Base-by-base conservation (phyloP, 2,113 vertebrate species). In the Porphyrio hochstetteri region DNA sequence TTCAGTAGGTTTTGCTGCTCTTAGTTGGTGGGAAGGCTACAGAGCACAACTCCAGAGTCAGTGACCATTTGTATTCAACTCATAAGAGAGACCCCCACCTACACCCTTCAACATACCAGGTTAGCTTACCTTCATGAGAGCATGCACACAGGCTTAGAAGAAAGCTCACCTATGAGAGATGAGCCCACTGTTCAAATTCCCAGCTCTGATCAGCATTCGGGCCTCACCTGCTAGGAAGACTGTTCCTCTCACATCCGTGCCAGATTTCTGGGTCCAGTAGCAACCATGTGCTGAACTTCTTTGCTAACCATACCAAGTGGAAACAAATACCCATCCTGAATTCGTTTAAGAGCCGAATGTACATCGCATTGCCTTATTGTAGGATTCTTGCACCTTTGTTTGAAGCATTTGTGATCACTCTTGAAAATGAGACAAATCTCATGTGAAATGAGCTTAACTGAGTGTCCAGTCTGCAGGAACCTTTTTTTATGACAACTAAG, bases 351-450 rank as follows among this genome's bases (percentile, higher is more conserved):
- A 23, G 2, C 19, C 88, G 28, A 70, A 31, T 40, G 55, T 70
- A 40, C 63, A 42, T 33, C 2, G 0, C 0, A 1, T 38, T 50
- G n/a, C 21, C 27, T 59, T 59, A 16, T 6, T 69, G 44, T 14
- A 88, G 60, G 19, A 44, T 88, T 18, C 36, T 88, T 77, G 36
- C 3, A 8, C 27, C 17, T 88, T 67, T 17, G 16, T 46, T 63
- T 67, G 48, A 89, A 53, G 20, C 29, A 52, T 52, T 50, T 2
- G 1, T 42, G 46, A 44, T 24, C 11, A 8, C 28, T 92, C 46
- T 61, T 48, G 19, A 60, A 52, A 33, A 77, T 38, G 2, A 67
- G 11, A 64, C 14, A 36, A 20, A 29, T 50, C n/a, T 91, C 52
- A 21, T 5, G 17, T 46, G 20, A 78, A 76, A 40, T 63, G 10